Base-by-base conservation (phyloP, 2,888 invertebrate species). In the Chloroclystis v-ata region DNA sequence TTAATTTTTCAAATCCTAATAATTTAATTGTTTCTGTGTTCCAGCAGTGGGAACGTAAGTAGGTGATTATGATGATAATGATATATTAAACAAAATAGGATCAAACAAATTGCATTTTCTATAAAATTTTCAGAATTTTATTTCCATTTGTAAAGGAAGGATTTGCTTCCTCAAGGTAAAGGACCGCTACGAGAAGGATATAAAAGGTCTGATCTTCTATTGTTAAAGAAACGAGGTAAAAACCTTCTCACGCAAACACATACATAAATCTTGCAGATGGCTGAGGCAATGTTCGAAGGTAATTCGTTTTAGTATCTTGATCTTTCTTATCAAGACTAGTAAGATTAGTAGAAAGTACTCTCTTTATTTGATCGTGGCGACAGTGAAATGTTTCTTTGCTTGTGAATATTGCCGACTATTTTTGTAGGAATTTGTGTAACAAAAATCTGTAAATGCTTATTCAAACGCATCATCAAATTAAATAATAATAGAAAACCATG, bases 281-380 rank as follows among this genome's bases (percentile, higher is more conserved):
- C 42, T 28, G 7, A 26, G 26, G 25, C 13, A 41, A 16, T 49
- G 42, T 49, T 45, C 38, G 32, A 13, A 16, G 29, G 33, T 42
- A 57, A 52, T 57, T 43, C 41, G 51, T 49, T 57, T 57, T 44
- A 47, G 29, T 54, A 44, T 51, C 49, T 37, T 43, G 35, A 51
- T 51, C 20, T 40, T 37, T 46, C 52, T 42, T 49, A 49, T 49
- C 49, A 45, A 49, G 28, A 38, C 42, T 49, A 25, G 32, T 28
- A 10, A 33, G 33, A 40, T 46, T 35, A 37, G 32, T 43, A 39
- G 26, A 10, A 35, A 6, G 35, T 33, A 24, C 26, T 14, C 7
- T 14, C 14, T 38, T 38, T 38, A 28, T 37, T 37, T 9, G 24
- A 20, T 10, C 10, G 8, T 16, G 35, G 35, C 20, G 32, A 16